Conservation (phyloP, 2,797 vertebrate genomes). For the Aratinga solstitialis region DNA sequence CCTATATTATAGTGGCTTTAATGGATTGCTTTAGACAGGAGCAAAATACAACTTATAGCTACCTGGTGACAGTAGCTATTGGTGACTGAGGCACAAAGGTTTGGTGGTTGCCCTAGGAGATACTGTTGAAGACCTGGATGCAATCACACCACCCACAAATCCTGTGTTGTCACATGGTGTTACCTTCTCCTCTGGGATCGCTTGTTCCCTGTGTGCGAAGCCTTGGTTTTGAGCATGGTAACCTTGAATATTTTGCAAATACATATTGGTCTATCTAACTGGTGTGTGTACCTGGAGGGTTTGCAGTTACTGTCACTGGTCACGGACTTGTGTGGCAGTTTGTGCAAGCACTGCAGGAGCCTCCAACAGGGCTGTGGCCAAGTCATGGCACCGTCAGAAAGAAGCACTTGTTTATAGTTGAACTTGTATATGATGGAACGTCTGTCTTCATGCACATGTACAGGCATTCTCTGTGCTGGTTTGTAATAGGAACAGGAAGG, state of each 20-base stretch:
- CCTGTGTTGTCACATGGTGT: background rate
- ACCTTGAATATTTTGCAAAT: background rate
- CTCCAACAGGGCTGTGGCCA: accelerated
- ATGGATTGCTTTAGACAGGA: background rate
- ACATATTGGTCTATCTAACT: background rate
- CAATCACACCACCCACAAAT: background rate
- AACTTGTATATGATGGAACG: accelerated
- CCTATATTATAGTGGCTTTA: background rate
- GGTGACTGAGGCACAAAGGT: background rate
- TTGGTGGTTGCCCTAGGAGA: background rate
- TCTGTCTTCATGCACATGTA: background rate
- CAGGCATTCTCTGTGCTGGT: background rate
- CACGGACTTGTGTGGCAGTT: background rate
- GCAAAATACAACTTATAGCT: background rate
- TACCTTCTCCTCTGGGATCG: background rate
- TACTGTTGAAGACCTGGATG: background rate
- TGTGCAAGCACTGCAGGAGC: background rate
- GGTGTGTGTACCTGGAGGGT: background rate
- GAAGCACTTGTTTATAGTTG: background rate
- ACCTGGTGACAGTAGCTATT: accelerated
- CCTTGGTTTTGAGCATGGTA: background rate
- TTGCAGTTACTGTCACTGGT: background rate
- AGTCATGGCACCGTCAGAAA: background rate
- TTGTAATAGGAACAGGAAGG: background rate
- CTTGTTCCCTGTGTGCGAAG: background rate